Percentiles rank a stretch among this genome's conserved stretches.
These are phyloP conservation scores for Prunella fulvescens DNA, from an alignment of 2,113 vertebrate genomes.

Conservation along the genomic window DNA sequence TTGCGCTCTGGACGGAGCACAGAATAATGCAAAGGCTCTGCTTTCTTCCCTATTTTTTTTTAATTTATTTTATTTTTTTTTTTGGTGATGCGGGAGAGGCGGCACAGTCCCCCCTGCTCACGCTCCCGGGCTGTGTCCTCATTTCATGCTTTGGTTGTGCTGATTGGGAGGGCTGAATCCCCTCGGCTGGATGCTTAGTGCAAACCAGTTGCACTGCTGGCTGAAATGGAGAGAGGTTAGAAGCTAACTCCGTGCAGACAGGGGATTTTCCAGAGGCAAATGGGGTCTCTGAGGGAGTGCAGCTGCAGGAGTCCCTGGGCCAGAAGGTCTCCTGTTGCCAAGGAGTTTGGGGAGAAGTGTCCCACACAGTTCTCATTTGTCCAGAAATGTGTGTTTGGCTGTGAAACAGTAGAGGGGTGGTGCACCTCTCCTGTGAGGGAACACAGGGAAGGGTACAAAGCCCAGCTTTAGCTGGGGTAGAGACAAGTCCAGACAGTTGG, in stretches of 20 bases:
- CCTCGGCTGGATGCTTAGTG: slow-evolving; percentile 69
- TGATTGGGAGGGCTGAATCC: slow-evolving; percentile 74
- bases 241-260: slow-evolving; percentile 55
- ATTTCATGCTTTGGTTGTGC: slow-evolving; percentile 78
- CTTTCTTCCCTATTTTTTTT: not conserved
- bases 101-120: not conserved
- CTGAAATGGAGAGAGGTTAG: slow-evolving; percentile 64
- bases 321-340: not conserved
- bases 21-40: slow-evolving; percentile 66
- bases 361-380: not conserved
- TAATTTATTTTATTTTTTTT: not conserved
- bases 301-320: not conserved
- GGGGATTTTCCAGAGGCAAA: slow-evolving; percentile 66
- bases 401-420: not conserved
- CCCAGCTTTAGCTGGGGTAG: not conserved
- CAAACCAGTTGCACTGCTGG: slow-evolving; percentile 60
- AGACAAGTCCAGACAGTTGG: not conserved
- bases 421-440: not conserved
- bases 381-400: not conserved
- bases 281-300: slow-evolving; percentile 35
- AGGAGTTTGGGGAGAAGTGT: not conserved
- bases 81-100: not conserved
- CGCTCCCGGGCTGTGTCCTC: slow-evolving; percentile 64
- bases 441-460: not conserved
- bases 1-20: slow-evolving; percentile 50